Evolutionary conservation across 64 coral and sea anemone genomes (phyloP).

Genomic region (Stichodactyla helianthus): DNA sequence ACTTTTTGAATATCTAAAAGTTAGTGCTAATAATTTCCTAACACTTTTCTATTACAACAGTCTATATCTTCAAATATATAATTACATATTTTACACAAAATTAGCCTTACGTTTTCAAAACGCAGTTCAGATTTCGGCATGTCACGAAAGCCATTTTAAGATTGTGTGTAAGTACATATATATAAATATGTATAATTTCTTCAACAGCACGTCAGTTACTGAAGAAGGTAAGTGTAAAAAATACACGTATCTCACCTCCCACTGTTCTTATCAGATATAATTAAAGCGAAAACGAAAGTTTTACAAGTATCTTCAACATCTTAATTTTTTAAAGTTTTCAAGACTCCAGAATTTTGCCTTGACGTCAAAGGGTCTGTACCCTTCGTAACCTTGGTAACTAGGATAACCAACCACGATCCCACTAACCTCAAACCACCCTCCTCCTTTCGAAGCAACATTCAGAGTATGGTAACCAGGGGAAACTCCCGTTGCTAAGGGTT

Average conservation of each 20-base stretch:
- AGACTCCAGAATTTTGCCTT: slow-evolving; percentile 7
- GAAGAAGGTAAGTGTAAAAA: no score
- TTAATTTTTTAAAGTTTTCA: not conserved
- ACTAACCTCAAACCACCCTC: slow-evolving; percentile 8
- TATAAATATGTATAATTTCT: no score
- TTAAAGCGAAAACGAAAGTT: not conserved
- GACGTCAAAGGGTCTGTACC: slow-evolving; percentile 37
- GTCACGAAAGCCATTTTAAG: no score
- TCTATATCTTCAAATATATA: no score
- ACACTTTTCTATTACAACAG: no score
- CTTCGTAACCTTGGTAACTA: slow-evolving; percentile 25
- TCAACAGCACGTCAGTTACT: no score
- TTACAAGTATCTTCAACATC: not conserved
- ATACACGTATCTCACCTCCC: not conserved
- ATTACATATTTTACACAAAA: no score
- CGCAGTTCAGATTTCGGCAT: no score
- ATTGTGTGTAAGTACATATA: no score
- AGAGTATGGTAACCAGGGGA: slow-evolving; percentile 20
- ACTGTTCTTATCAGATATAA: not conserved
- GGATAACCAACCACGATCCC: slow-evolving; percentile 31
- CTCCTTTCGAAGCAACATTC: not conserved
- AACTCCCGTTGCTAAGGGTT: slow-evolving; percentile 2
- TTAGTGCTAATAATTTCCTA: no score
- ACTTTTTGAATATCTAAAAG: no score
- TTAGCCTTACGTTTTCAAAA: no score